These are phyloP conservation scores for Otolemur crassicaudatus DNA, from an alignment of 2,797 vertebrate genomes.

Conservation along the genomic window DNA sequence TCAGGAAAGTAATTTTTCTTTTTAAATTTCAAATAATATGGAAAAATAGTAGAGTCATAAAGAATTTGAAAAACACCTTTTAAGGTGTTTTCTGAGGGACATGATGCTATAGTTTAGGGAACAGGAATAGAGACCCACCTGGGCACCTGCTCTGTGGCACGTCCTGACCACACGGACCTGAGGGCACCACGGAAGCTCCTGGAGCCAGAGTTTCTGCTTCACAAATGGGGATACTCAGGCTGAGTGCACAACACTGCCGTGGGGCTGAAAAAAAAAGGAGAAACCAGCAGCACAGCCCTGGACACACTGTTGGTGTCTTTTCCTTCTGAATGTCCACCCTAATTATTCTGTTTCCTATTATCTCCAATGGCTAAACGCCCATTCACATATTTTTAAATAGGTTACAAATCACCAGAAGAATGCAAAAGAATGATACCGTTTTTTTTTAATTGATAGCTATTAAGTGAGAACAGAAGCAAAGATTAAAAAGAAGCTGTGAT, in stretches of 20 bases:
- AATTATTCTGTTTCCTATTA: not conserved
- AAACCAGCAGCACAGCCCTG: not conserved
- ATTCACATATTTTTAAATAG: constrained; percentile 2
- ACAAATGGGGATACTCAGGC: not conserved
- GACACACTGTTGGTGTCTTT: not conserved
- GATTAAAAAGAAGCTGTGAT: not conserved
- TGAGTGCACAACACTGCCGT: not conserved
- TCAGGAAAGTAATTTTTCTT: not conserved
- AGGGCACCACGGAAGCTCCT: not conserved
- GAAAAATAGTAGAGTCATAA: not conserved
- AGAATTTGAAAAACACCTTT: not conserved
- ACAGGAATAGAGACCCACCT: not conserved
- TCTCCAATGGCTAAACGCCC: not conserved
- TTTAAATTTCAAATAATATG: not conserved
- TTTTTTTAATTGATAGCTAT: not conserved
- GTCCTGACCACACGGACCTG: not conserved
- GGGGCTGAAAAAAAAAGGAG: not conserved
- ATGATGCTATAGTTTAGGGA: not conserved
- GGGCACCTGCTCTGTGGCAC: not conserved
- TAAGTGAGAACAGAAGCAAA: not conserved
- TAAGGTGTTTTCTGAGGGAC: not conserved
- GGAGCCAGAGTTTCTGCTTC: not conserved
- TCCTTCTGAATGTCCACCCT: not conserved
- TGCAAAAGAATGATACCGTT: not conserved
- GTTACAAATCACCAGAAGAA: not conserved